A percentile compares a stretch with the other conserved stretches of the same genome.
Conservation (phyloP, 2,113 vertebrate species). For the Orientallactaga bullata region DNA sequence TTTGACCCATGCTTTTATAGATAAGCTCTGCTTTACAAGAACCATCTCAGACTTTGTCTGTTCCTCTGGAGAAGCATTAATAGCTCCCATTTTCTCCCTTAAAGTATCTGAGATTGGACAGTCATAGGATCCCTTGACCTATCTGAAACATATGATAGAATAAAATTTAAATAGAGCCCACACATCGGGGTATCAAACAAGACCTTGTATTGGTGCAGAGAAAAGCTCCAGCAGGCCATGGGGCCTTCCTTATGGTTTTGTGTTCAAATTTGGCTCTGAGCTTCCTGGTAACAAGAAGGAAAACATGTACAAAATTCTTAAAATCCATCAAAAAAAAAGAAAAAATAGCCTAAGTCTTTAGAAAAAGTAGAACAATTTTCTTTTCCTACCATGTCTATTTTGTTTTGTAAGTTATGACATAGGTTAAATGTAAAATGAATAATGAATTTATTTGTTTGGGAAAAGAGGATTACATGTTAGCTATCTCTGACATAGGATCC, state of each 20-base stretch:
- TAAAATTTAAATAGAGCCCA: neutral
- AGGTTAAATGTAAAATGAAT: conserved; percentile 42
- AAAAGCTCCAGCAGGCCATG: neutral
- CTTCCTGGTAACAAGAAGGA: neutral
- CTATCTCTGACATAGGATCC: neutral
- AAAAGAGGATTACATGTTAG: neutral
- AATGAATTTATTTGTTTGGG: neutral
- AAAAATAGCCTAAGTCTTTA: neutral
- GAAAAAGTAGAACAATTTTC: neutral
- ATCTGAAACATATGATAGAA: neutral
- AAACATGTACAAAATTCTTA: neutral
- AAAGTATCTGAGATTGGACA: neutral
- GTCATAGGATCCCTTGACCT: neutral
- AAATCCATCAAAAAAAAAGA: neutral
- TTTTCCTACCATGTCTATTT: neutral
- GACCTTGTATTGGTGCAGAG: neutral
- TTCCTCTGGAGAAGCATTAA: neutral
- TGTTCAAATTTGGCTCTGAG: neutral
- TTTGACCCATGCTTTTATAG: neutral
- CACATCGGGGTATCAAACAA: neutral
- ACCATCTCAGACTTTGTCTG: neutral
- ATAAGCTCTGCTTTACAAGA: neutral
- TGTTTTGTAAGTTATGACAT: conserved; percentile 41
- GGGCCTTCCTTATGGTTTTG: neutral
- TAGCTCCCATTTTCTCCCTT: neutral